phyloP scores from a whole-genome alignment of 2,797 vertebrate genomes.

The Paguma larvata region DNA sequence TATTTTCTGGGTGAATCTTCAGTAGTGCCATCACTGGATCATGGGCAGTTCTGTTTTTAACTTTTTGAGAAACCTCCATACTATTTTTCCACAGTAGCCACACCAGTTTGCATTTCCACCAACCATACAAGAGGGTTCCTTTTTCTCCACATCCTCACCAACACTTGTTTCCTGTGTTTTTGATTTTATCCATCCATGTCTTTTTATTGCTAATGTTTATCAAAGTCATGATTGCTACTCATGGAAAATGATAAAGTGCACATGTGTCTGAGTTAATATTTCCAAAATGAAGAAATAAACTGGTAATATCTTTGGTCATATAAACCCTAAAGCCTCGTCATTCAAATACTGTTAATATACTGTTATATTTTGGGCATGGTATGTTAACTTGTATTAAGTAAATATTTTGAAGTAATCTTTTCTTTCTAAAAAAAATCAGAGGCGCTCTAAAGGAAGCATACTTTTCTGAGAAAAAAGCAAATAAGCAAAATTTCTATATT shows the following conservation, averaged over 20 bases:
- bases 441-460: neutral
- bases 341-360: conserved; percentile 30
- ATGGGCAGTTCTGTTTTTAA: neutral
- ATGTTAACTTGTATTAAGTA: conserved; percentile 12
- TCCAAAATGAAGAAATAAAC: conserved; percentile 41
- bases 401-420: conserved; percentile 32
- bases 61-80: neutral
- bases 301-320: neutral
- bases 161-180: neutral
- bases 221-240: neutral
- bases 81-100: neutral
- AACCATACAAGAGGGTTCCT: neutral
- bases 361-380: neutral
- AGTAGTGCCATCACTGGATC: neutral
- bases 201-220: conserved; percentile 27
- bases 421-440: conserved; percentile 34
- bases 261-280: neutral
- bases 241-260: conserved; percentile 31
- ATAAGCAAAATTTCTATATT: neutral
- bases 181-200: neutral
- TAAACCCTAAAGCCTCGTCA: neutral
- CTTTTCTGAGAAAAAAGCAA: neutral
- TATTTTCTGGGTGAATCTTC: neutral
- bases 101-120: neutral
- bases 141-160: neutral